Evolutionary conservation across 2,888 invertebrate species (phyloP).

Genomic region (Steinernema carpocapsae): DNA sequence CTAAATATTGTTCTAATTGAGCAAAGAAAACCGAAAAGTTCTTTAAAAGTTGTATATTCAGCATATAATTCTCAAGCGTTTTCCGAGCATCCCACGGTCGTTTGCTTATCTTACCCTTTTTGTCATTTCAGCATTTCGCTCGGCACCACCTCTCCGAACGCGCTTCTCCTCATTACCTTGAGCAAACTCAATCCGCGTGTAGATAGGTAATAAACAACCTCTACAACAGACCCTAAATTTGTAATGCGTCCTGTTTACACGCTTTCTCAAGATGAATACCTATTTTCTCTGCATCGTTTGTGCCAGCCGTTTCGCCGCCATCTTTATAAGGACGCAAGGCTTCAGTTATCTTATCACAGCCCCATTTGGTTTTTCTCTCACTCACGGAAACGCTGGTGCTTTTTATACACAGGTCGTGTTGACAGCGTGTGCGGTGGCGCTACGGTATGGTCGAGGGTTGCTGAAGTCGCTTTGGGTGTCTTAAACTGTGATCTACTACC

Average conservation of each 20-base stretch:
- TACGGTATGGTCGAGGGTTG: background rate
- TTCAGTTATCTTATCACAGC: background rate
- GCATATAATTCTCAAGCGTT: too few relatives aligned
- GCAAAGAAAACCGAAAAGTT: too few relatives aligned
- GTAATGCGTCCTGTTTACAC: background rate
- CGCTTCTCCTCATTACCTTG: too few relatives aligned
- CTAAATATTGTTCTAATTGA: too few relatives aligned
- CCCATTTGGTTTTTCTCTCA: background rate
- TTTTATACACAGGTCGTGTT: background rate
- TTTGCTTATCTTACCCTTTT: too few relatives aligned
- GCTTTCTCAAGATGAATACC: background rate
- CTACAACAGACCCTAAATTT: background rate
- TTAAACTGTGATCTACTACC: background rate
- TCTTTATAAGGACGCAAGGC: background rate
- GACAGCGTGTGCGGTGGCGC: background rate
- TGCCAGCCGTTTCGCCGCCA: background rate
- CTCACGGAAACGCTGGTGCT: background rate
- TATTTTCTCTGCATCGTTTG: background rate
- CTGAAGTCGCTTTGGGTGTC: background rate
- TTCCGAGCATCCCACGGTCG: too few relatives aligned
- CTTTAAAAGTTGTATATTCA: too few relatives aligned
- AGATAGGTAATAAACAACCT: too few relatives aligned
- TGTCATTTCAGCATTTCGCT: too few relatives aligned
- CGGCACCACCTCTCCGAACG: too few relatives aligned
- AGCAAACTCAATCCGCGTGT: too few relatives aligned